Base-by-base conservation (phyloP, 2,888 invertebrate species). In the Pristionchus maxplancki region DNA sequence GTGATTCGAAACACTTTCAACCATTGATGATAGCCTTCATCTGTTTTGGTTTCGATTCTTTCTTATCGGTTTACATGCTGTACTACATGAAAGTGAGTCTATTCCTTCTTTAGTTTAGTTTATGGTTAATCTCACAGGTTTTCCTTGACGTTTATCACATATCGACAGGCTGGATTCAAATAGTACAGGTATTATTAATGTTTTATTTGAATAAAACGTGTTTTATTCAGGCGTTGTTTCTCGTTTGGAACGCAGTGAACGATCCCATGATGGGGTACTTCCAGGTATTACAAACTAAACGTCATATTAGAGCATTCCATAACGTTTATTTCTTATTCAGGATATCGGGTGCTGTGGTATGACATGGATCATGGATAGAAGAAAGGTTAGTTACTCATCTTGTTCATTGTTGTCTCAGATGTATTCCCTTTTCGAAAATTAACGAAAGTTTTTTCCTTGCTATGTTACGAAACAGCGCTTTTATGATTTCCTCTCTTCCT, bases 361-460 rank as follows among this genome's bases (percentile, higher is more conserved):
- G 89, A 91, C 89, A 83, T 92, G 92, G 92, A 92, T 92, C 13
- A 92, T 91, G 91, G 91, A 92, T 87, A 84, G 92, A 40, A 53
- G 92, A 62, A 92, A 92, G 44, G 78, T 78, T 1, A 5, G 31
- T 8, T 6, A 11, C 20, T 20, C 2, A 11, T 71, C 5, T 71
- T 71, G 9, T 71, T 71, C 31, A 13, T 31, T 34, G n/a, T n/a
- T n/a, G n/a, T n/a, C n/a, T n/a, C n/a, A n/a, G n/a, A n/a, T n/a
- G n/a, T n/a, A n/a, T n/a, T n/a, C n/a, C n/a, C n/a, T n/a, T n/a
- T n/a, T n/a, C n/a, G n/a, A n/a, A n/a, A n/a, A n/a, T n/a, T n/a
- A n/a, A n/a, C n/a, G n/a, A n/a, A n/a, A n/a, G n/a, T n/a, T n/a
- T n/a, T n/a, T 74, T 74, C 20, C 74, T 31, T 37, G 17, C 17